phyloP scores from a whole-genome alignment of 2,113 vertebrate genomes.

The Pterophyllum scalare region DNA sequence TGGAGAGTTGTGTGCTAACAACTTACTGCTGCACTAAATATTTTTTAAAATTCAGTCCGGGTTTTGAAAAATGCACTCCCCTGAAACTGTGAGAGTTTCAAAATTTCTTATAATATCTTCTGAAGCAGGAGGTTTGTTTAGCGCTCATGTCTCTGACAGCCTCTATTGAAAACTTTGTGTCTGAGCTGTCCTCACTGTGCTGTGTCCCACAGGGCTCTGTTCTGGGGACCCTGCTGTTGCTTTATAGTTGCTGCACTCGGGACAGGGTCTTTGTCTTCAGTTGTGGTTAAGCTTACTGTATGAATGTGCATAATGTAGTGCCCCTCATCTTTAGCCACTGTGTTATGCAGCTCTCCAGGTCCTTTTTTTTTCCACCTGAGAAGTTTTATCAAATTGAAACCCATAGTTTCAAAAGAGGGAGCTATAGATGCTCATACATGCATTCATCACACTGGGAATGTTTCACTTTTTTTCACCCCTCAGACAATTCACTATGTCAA shows the following conservation, averaged over 20 bases:
- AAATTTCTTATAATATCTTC: neutral
- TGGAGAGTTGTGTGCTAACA: neutral
- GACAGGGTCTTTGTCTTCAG: neutral
- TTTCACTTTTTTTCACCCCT: no score
- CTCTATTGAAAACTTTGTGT: neutral
- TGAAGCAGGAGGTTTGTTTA: no score
- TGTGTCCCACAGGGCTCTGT: neutral
- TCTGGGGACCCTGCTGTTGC: neutral
- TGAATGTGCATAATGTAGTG: neutral
- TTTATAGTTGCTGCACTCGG: neutral
- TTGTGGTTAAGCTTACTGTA: neutral
- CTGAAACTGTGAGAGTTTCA: neutral
- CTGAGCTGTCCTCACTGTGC: neutral
- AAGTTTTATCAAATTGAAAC: no score
- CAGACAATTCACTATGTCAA: no score
- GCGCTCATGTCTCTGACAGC: neutral
- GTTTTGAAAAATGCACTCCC: neutral
- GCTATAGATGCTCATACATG: no score
- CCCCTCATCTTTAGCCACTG: neutral
- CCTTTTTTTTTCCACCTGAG: neutral
- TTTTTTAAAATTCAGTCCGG: neutral
- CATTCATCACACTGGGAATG: no score
- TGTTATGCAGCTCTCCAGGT: neutral
- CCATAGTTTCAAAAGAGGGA: no score
- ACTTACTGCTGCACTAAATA: neutral